Evolutionary conservation across 2,113 vertebrate species (phyloP).

Genomic region (Elephantulus edwardii): DNA sequence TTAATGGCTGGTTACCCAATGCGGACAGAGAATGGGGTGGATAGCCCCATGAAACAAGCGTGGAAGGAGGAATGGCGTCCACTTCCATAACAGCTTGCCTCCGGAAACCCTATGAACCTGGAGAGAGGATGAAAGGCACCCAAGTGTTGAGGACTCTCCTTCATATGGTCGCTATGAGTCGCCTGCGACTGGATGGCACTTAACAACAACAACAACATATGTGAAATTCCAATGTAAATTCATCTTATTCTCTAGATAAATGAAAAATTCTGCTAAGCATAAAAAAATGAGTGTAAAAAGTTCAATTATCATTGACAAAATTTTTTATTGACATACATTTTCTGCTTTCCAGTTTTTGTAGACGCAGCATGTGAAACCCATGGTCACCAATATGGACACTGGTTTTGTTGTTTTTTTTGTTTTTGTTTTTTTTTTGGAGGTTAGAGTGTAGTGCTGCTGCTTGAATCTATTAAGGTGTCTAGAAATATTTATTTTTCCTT

Average conservation of each 20-base stretch:
- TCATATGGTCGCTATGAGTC: no score
- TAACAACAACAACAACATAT: no score
- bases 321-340: not conserved
- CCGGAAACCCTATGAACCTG: no score
- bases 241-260: not conserved
- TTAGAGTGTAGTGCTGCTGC: not conserved
- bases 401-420: slow-evolving; percentile 1
- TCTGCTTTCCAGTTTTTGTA: not conserved
- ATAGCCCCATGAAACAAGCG: no score
- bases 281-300: not conserved
- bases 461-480: not conserved
- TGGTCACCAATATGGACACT: not conserved
- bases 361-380: not conserved
- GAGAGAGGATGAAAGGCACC: no score
- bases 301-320: not conserved
- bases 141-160: no score
- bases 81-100: no score
- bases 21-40: no score
- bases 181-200: no score
- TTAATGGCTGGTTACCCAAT: no score
- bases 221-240: not conserved
- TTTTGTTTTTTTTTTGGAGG: no score
- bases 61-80: no score
- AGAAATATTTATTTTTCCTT: slow-evolving; percentile 23
- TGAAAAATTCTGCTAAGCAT: not conserved